Evolutionary conservation across 2,888 invertebrate species (phyloP).

Genomic region (Polyploca ridens): DNA sequence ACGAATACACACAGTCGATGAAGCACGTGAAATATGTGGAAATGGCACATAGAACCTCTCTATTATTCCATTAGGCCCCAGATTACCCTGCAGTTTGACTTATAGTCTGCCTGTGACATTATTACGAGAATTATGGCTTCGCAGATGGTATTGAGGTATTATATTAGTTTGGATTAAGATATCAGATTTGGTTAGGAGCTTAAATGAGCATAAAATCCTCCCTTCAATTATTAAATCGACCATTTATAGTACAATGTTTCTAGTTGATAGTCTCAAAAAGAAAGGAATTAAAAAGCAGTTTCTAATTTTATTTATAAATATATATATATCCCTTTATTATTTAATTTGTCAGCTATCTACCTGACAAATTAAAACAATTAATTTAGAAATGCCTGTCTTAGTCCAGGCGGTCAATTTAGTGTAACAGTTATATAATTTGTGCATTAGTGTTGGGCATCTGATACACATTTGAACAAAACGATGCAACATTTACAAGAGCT

Average conservation of each 20-base stretch:
- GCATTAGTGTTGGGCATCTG: conserved; percentile 50
- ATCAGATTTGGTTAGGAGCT: not conserved
- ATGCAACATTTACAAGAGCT: conserved; percentile 52
- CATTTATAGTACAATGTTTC: too few species aligned
- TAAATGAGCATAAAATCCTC: not conserved
- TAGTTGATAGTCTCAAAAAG: not conserved
- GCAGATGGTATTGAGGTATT: not conserved
- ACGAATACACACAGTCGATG: not conserved
- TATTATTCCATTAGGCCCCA: conserved; percentile 53
- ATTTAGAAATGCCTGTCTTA: not conserved
- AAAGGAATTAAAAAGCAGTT: not conserved
- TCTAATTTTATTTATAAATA: too few species aligned
- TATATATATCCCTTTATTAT: too few species aligned
- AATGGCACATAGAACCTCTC: conserved; percentile 43
- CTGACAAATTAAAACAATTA: not conserved
- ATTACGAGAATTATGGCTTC: conserved; percentile 4
- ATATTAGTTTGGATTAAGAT: not conserved
- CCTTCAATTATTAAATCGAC: too few species aligned
- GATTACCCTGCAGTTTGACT: conserved; percentile 46
- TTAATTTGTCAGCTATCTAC: too few species aligned
- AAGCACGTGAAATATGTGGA: conserved; percentile 2
- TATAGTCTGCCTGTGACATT: conserved; percentile 30
- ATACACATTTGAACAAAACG: conserved; percentile 56
- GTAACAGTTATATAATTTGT: conserved; percentile 51
- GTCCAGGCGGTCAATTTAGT: conserved; percentile 22